Percentiles rank a stretch among this genome's conserved stretches.
Evolutionary conservation across 2,888 invertebrate genomes (phyloP).

Genomic region (Ecliptopera silaceata): DNA sequence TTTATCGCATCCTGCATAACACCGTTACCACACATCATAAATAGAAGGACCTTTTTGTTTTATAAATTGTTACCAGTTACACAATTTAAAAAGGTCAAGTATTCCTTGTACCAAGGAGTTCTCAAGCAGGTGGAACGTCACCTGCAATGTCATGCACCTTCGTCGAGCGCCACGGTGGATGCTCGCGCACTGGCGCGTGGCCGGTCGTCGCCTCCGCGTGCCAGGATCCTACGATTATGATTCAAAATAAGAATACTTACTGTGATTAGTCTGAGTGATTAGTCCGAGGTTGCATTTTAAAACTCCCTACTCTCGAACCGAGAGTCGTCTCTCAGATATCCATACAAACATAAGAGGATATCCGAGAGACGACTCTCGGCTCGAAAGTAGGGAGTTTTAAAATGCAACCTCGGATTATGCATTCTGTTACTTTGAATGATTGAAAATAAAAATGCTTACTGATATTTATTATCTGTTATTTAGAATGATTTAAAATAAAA

Average conservation of each 20-base stretch:
- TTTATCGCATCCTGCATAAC: constrained; percentile 9
- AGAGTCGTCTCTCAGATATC: too few species aligned
- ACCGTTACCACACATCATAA: constrained; percentile 20
- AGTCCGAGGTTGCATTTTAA: too few species aligned
- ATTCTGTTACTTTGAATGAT: too few species aligned
- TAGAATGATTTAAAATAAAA: too few species aligned
- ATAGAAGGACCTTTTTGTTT: constrained; percentile 16
- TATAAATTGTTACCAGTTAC: constrained; percentile 29
- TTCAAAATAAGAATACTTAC: constrained; percentile 6
- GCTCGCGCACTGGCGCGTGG: constrained; percentile 67
- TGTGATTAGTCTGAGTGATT: constrained; percentile 19
- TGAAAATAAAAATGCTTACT: too few species aligned
- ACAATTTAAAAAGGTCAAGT: constrained; percentile 50
- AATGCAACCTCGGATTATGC: too few species aligned
- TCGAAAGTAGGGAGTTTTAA: too few species aligned
- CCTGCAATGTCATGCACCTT: constrained; percentile 70
- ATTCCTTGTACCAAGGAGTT: constrained; percentile 34
- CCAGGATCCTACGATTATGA: constrained; percentile 4
- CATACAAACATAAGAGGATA: too few species aligned
- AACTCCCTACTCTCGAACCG: too few species aligned
- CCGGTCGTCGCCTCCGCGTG: constrained; percentile 55
- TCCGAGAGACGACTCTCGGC: too few species aligned
- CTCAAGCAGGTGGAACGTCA: constrained; percentile 49
- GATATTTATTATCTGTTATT: too few species aligned
- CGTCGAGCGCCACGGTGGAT: constrained; percentile 61